Base-by-base conservation (phyloP, 2,797 vertebrate species). In the Parambassis ranga region DNA sequence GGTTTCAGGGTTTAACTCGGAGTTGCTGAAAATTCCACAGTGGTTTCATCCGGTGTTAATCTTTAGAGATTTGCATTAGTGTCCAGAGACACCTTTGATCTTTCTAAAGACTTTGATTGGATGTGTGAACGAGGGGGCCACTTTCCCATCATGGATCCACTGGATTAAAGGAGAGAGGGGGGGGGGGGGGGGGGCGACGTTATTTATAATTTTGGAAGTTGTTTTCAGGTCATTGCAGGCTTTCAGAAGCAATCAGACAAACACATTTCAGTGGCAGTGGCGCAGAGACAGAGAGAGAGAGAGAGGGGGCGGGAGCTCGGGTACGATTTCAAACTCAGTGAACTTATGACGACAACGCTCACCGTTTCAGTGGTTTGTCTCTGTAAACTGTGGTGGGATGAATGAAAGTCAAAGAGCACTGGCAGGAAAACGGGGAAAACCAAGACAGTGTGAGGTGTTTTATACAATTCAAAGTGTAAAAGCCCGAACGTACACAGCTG, bases 81-180 rank as follows among this genome's bases (percentile, higher is more conserved):
- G 90, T 92, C 88, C 79, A 83, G 77, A 85, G 71, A 77, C 84
- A 90, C 84, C 90, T 92, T 92, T 94, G 90, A 93, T 92, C 91
- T 90, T 71, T 75, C 73, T 78, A 69, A 82, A 90, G 89, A 87
- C 87, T 81, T 72, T 90, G 88, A 90, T 92, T 92, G 90, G 83
- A 78, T 83, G 86, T 87, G 74, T 85, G 85, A 89, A 88, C 49
- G 55, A 20, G 61, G 79, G 77, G 67, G 76, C 62, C 71, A 82
- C 86, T 90, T 91, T 92, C 89, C 85, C 89, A 91, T 88, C 78
- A 65, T 81, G 79, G 82, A 72, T 67, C 77, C 65, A 57, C 65
- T 70, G 80, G 83, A 82, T 80, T 83, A 78, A 77, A 78, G 55
- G 57, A 59, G 30, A 42, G 55, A 32, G 31, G 59, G 65, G 26